Evolutionary conservation across 2,113 vertebrate species (phyloP), one percentile per base, ranked within the genome.

Genomic region (Myrmophylax atrothorax): DNA sequence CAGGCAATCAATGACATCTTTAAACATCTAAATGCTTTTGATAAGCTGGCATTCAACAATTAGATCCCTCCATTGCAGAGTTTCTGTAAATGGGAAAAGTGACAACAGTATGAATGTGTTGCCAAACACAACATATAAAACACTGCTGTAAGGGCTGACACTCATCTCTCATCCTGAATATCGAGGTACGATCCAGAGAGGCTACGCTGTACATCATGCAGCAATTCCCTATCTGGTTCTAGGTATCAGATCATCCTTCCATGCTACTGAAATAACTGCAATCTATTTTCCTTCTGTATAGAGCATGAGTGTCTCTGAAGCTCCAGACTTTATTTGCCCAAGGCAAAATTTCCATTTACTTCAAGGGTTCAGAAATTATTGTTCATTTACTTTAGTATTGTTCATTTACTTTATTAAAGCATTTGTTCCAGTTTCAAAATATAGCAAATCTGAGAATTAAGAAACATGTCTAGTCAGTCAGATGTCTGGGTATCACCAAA

Each of bases 381-480:
- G 74, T 87, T 90, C 20, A 31, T 83, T 95, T 95, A 89, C 88
- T 95, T 76, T 69, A 67, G 75, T 52, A 86, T 64, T 95, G 84
- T 92, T 95, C 44, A 92, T 81, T 91, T 94, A 90, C 88, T 95
- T 74, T 90, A 90, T 84, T 82, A 90, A 90, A 62, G 68, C 50
- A 73, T 94, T 93, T 68, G 59, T 91, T 92, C 82, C 60, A 87
- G 67, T 89, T 95, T 90, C 84, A 92, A 97, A 94, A 74, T 85
- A 74, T 1, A 91, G 93, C 62, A 49, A 70, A 80, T 83, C n/a
- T 42, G 86, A 74, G 29, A 94, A 90, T 52, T 85, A 83, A 46
- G 49, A 60, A 89, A 91, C 20, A 84, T 10, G 52, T 13, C 42
- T 52, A 26, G 14, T 87, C 55, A 87, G 67, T 96, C 46, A 90